Evolutionary conservation across 2,113 vertebrate genomes (phyloP).

Genomic region (Myiozetetes cayanensis): DNA sequence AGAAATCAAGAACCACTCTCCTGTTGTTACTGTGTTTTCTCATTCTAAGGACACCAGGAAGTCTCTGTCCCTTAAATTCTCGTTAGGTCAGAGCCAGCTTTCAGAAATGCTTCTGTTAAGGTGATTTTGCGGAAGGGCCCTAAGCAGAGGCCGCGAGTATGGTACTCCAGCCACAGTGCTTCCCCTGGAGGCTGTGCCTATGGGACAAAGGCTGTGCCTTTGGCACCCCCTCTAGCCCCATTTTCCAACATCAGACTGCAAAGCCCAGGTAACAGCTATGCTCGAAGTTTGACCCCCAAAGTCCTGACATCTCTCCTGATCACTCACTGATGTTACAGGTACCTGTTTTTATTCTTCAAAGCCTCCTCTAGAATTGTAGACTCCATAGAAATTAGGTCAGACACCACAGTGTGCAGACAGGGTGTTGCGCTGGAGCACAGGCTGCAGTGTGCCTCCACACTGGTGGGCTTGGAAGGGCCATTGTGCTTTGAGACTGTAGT

Average conservation of each 20-base stretch:
- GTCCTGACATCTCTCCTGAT: neutral
- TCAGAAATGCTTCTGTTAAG: neutral
- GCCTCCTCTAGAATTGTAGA: neutral
- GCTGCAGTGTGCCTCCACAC: rapidly evolving
- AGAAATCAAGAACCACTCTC: too few relatives aligned
- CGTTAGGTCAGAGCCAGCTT: neutral
- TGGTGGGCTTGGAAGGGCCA: neutral
- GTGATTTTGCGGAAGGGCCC: neutral
- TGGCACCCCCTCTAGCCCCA: rapidly evolving
- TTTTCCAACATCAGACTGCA: neutral
- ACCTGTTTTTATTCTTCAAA: neutral
- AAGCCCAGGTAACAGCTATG: neutral
- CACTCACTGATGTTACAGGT: neutral
- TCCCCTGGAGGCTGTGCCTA: neutral
- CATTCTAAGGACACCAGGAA: neutral
- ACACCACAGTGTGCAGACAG: rapidly evolving
- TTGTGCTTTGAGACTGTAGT: neutral
- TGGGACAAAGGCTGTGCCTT: neutral
- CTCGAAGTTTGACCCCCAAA: rapidly evolving
- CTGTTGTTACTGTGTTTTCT: neutral
- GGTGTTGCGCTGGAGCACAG: neutral
- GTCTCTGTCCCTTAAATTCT: neutral
- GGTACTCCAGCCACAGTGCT: rapidly evolving
- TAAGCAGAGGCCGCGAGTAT: rapidly evolving
- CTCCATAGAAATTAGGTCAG: neutral